Percentiles rank a stretch among this genome's conserved stretches.
Evolutionary conservation across 2,888 invertebrate species (phyloP).

Genomic region (Spicauda simplicius): DNA sequence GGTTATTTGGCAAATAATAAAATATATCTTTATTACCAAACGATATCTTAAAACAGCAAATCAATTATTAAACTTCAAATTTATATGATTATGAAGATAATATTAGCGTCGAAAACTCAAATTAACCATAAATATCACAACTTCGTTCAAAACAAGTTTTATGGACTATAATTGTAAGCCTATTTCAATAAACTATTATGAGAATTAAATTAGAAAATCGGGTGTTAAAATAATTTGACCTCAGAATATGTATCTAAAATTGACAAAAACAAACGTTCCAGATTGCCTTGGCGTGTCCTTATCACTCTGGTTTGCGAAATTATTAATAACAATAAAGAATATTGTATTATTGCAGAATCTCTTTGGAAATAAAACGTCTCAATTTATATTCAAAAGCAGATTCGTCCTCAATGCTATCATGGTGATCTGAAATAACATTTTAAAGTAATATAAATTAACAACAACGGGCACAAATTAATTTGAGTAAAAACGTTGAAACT

Average conservation of each 20-base stretch:
- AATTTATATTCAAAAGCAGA: too few species aligned
- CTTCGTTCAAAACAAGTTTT: too few species aligned
- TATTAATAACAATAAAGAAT: neutral
- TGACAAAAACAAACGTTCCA: neutral
- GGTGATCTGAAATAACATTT: too few species aligned
- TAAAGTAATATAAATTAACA: too few species aligned
- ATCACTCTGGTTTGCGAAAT: neutral
- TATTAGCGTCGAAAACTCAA: too few species aligned
- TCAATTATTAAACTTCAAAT: neutral
- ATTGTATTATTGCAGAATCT: neutral
- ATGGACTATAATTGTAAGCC: neutral
- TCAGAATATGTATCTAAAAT: neutral
- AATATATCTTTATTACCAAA: too few species aligned
- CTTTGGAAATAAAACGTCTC: neutral
- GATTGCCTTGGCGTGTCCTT: neutral
- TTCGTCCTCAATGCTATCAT: too few species aligned
- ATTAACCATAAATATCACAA: too few species aligned
- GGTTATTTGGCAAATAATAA: too few species aligned
- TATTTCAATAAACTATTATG: neutral
- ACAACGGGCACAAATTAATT: too few species aligned
- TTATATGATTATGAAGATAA: neutral
- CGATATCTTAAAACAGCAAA: too few species aligned
- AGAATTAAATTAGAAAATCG: neutral
- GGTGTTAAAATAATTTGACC: neutral
- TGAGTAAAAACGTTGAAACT: too few species aligned